These are phyloP conservation scores for Eumerus sabulonum DNA, from an alignment of 2,888 invertebrate species.

Conservation along the genomic window DNA sequence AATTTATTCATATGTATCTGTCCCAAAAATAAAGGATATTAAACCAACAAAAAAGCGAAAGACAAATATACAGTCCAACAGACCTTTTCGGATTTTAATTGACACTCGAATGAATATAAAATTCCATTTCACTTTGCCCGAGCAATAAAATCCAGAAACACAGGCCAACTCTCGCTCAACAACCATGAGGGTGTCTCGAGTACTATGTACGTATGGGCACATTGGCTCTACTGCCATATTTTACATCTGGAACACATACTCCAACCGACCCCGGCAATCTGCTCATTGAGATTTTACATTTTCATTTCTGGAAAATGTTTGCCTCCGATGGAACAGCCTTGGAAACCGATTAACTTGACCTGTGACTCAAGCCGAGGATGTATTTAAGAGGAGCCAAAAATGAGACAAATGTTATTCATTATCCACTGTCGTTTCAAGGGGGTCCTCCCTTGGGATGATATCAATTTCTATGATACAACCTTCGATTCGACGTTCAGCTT, in stretches of 20 bases:
- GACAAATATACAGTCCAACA: too few relatives aligned
- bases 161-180: background rate
- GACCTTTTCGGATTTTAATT: slow-evolving; percentile 45
- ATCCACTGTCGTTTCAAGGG: slow-evolving; percentile 43
- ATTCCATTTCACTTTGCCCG: slow-evolving; percentile 32
- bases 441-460: slow-evolving; percentile 38
- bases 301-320: slow-evolving; percentile 7
- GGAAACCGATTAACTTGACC: background rate
- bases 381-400: slow-evolving; percentile 60
- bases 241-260: slow-evolving; percentile 52
- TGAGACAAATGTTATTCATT: slow-evolving; percentile 66
- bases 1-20: too few relatives aligned
- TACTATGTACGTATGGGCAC: too few relatives aligned
- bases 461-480: slow-evolving; percentile 46
- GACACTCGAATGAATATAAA: slow-evolving; percentile 49
- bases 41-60: too few relatives aligned
- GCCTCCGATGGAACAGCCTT: slow-evolving; percentile 32
- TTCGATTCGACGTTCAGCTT: slow-evolving; percentile 12
- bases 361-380: slow-evolving; percentile 25
- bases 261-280: slow-evolving; percentile 63
- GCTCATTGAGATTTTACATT: slow-evolving; percentile 61
- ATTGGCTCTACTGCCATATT: slow-evolving; percentile 25
- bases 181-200: too few relatives aligned
- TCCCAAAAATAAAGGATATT: too few relatives aligned
- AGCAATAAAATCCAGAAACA: slow-evolving; percentile 44